Conservation (phyloP, 2,888 invertebrate species). For the Pocota personata region DNA sequence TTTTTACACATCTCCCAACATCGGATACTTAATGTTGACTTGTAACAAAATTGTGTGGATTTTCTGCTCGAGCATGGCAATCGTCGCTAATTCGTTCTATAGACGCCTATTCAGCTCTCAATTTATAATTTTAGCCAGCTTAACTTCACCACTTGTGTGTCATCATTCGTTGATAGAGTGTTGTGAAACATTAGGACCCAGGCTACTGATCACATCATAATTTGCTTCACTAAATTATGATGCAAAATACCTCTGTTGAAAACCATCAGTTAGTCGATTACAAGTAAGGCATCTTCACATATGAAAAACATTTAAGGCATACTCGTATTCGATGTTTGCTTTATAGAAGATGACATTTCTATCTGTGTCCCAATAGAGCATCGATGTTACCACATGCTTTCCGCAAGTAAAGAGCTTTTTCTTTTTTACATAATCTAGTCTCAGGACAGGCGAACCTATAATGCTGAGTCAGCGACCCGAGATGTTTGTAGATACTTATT, state of each 20-base stretch:
- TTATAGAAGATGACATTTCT: slow-evolving; percentile 90
- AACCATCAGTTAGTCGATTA: slow-evolving; percentile 79
- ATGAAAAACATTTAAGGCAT: slow-evolving; percentile 91
- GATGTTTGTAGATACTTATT: too few relatives aligned
- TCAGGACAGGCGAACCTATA: too few relatives aligned
- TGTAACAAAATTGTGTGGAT: slow-evolving; percentile 86
- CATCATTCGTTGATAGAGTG: slow-evolving; percentile 85
- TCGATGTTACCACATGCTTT: slow-evolving; percentile 88
- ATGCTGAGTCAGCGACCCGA: too few relatives aligned
- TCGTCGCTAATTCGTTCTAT: slow-evolving; percentile 83
- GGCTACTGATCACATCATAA: slow-evolving; percentile 90
- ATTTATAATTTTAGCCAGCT: slow-evolving; percentile 78
- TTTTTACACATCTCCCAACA: slow-evolving; percentile 94
- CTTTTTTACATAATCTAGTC: too few relatives aligned
- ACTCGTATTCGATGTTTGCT: slow-evolving; percentile 89
- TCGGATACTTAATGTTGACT: slow-evolving; percentile 90
- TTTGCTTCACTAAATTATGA: slow-evolving; percentile 88
- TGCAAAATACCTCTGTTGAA: slow-evolving; percentile 81
- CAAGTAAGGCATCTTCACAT: slow-evolving; percentile 94
- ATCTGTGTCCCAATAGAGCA: slow-evolving; percentile 88
- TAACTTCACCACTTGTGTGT: slow-evolving; percentile 78
- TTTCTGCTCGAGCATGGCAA: slow-evolving; percentile 85
- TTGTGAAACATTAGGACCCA: slow-evolving; percentile 93
- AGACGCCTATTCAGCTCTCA: slow-evolving; percentile 89
- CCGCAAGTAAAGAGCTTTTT: slow-evolving; percentile 88